These are phyloP conservation scores for Falco concolor DNA, from an alignment of 2,797 vertebrate species.

Conservation along the genomic window DNA sequence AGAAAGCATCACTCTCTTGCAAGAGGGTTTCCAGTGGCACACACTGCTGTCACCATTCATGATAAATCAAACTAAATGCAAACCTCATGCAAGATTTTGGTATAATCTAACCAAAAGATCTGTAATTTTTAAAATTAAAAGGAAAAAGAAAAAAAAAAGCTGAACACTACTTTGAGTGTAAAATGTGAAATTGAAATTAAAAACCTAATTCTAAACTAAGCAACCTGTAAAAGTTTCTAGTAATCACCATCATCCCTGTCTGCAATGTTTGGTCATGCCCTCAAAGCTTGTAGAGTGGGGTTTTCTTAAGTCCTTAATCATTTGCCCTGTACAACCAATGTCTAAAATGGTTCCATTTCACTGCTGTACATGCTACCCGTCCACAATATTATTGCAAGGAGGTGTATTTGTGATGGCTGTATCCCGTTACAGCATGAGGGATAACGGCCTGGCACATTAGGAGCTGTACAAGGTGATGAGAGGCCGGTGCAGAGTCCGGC, in stretches of 20 bases:
- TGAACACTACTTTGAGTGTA: accelerated
- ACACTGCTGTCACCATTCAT: background rate
- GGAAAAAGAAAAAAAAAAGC: background rate
- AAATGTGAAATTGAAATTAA: background rate
- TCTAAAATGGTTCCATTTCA: background rate
- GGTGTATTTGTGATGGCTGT: background rate
- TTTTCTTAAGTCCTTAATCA: background rate
- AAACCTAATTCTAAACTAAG: background rate
- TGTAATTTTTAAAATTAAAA: background rate
- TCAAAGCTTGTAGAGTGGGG: accelerated
- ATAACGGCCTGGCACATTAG: background rate
- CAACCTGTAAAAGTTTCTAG: background rate
- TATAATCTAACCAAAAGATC: background rate
- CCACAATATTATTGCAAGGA: background rate
- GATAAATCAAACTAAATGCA: background rate
- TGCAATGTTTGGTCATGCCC: background rate
- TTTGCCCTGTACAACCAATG: background rate
- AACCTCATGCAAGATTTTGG: background rate
- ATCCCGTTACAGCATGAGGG: background rate
- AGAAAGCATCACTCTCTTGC: background rate
- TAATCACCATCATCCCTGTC: background rate
- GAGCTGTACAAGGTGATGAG: background rate
- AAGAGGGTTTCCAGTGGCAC: background rate
- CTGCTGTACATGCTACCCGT: background rate
- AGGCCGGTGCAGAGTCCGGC: accelerated